These are phyloP conservation scores for Chiroxiphia lanceolata DNA, from an alignment of 2,797 vertebrate species.

Conservation along the genomic window DNA sequence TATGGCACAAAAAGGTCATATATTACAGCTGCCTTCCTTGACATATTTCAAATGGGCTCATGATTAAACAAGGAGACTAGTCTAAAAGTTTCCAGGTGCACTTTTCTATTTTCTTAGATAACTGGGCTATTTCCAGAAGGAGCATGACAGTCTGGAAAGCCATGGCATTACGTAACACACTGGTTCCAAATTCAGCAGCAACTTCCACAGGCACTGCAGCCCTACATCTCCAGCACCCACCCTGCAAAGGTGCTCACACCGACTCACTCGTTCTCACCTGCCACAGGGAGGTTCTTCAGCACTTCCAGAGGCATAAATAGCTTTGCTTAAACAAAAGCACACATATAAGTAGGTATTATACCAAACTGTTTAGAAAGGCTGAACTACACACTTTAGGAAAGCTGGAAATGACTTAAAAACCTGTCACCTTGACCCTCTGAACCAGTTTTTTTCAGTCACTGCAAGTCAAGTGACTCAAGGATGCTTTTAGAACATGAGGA, in stretches of 20 bases:
- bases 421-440: background rate
- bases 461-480: background rate
- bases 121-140: background rate
- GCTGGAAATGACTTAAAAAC: background rate
- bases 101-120: conserved; percentile 51
- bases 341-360: background rate
- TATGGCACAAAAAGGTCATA: conserved; percentile 46
- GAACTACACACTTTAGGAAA: background rate
- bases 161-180: background rate
- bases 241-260: background rate
- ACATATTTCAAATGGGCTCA: conserved; percentile 8
- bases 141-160: conserved; percentile 28
- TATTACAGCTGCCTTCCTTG: conserved; percentile 46
- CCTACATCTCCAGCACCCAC: background rate
- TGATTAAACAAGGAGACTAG: conserved; percentile 38
- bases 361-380: background rate
- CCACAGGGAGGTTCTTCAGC: background rate
- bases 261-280: background rate
- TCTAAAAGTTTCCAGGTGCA: conserved; percentile 64
- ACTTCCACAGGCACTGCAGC: background rate
- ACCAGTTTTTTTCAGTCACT: background rate
- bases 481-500: background rate
- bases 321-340: background rate
- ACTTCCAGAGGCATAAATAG: background rate
- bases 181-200: background rate